A percentile compares a stretch with the other conserved stretches of the same genome.
Conservation (phyloP, 2,113 vertebrate species). For the Rhombomys opimus region DNA sequence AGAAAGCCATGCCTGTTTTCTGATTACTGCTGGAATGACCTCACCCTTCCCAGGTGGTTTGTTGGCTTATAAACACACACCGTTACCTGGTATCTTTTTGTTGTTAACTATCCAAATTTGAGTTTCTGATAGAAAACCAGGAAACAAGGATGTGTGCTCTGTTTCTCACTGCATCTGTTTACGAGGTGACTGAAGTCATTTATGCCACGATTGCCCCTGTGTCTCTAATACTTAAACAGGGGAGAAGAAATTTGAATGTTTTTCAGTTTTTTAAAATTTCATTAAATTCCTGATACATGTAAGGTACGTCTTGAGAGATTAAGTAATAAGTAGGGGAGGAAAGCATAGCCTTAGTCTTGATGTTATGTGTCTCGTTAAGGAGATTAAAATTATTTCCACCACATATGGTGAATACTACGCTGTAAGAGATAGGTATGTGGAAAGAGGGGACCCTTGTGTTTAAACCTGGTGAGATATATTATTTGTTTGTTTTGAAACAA, state of each 20-base stretch:
- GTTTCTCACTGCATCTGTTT: not conserved
- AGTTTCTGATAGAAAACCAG: not conserved
- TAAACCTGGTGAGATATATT: not conserved
- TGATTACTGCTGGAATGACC: constrained; percentile 13
- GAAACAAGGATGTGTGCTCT: not conserved
- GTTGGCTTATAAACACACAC: not conserved
- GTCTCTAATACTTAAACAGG: not conserved
- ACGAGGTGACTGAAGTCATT: not conserved
- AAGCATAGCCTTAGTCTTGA: not conserved
- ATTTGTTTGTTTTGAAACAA: not conserved
- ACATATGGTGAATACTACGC: not conserved
- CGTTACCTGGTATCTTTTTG: not conserved
- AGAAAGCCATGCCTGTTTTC: constrained; percentile 31
- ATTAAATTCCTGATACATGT: not conserved
- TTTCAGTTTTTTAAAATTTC: not conserved
- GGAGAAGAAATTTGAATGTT: not conserved
- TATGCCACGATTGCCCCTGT: not conserved
- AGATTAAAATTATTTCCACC: not conserved
- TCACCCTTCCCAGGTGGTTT: not conserved
- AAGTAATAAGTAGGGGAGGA: not conserved
- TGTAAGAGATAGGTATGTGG: not conserved
- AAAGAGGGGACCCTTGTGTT: not conserved
- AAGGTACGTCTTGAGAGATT: not conserved
- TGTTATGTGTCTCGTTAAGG: not conserved
- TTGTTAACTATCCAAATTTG: not conserved